phyloP scores from a whole-genome alignment of 2,888 invertebrate genomes.

The Oligia latruncula region DNA sequence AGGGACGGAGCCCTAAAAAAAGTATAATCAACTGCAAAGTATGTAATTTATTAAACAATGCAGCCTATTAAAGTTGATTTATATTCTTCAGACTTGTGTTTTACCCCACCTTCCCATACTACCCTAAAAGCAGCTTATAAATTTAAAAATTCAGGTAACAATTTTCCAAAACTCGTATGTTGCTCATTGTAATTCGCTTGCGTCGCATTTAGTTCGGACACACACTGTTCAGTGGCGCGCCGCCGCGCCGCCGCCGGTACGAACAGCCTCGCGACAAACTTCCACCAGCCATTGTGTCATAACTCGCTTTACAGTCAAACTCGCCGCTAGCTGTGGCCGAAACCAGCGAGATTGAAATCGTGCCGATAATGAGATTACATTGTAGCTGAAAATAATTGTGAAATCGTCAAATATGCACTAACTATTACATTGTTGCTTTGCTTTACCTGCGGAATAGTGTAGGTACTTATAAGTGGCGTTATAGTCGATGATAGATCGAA shows the following conservation, averaged over 20 bases:
- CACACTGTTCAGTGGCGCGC: conserved; percentile 30
- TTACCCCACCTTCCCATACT: background rate
- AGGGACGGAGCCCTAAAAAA: too few species aligned
- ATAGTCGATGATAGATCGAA: background rate
- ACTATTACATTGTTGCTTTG: background rate
- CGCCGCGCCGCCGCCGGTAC: background rate
- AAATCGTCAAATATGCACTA: background rate
- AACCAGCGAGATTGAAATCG: conserved; percentile 17
- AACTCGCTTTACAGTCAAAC: conserved; percentile 24
- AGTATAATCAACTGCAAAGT: background rate
- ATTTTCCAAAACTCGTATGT: background rate
- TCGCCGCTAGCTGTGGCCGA: conserved; percentile 11
- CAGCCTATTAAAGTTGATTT: too few species aligned
- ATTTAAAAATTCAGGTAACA: background rate
- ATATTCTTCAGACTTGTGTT: background rate
- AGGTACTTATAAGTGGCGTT: background rate
- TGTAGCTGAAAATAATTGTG: conserved; percentile 2
- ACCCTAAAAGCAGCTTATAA: background rate
- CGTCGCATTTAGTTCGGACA: conserved; percentile 1
- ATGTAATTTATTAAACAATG: background rate
- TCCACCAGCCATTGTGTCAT: conserved; percentile 42
- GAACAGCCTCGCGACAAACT: conserved; percentile 35
- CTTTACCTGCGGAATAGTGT: background rate
- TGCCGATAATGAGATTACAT: conserved; percentile 12
- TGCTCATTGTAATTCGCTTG: conserved; percentile 7